Conservation (phyloP, 2,888 invertebrate genomes). For the Drosophila prolongata region DNA sequence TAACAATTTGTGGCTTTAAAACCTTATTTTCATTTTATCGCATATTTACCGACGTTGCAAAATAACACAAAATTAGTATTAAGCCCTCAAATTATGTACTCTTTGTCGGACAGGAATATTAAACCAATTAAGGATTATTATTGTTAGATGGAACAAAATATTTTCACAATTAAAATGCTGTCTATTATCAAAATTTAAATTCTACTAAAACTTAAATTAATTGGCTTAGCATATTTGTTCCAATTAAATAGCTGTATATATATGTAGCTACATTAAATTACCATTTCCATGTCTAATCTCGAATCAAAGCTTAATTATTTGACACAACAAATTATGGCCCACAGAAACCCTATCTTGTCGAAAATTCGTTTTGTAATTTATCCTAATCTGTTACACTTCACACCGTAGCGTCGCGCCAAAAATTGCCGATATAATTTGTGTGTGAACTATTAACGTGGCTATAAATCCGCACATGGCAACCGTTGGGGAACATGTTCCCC, state of each 20-base stretch:
- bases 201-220: background rate
- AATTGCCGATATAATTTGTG: constrained; percentile 39
- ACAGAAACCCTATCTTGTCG: constrained; percentile 1
- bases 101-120: no score
- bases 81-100: background rate
- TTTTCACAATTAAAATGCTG: background rate
- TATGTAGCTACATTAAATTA: background rate
- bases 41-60: background rate
- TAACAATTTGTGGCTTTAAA: background rate
- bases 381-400: constrained; percentile 38
- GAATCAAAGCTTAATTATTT: constrained; percentile 13
- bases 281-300: background rate
- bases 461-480: constrained; percentile 48
- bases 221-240: background rate
- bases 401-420: constrained; percentile 18
- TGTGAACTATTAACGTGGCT: constrained; percentile 41
- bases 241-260: background rate
- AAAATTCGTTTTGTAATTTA: constrained; percentile 32
- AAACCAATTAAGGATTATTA: no score
- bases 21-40: background rate
- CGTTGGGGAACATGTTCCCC: constrained; percentile 20
- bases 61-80: background rate
- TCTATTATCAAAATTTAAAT: background rate
- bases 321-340: background rate
- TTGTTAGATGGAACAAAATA: no score